Evolutionary conservation across 2,113 vertebrate species (phyloP).

Genomic region (Tenebrosternarchus preto): DNA sequence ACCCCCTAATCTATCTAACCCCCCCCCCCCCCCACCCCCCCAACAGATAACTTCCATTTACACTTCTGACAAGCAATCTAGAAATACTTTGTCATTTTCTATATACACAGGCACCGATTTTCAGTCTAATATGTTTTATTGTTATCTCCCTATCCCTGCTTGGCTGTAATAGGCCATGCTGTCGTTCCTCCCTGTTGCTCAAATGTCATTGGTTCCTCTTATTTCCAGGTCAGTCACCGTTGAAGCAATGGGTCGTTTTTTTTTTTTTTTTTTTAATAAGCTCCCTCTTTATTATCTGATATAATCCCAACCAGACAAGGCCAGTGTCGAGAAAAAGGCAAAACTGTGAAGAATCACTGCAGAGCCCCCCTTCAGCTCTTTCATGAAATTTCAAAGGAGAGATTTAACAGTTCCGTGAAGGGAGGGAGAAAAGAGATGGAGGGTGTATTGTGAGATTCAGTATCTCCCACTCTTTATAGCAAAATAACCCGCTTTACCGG

Average conservation of each 20-base stretch:
- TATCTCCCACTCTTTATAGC: slow-evolving; percentile 5
- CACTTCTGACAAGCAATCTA: background rate
- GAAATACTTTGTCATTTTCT: background rate
- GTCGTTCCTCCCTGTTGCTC: background rate
- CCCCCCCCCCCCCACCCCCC: background rate
- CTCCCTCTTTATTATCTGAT: slow-evolving; percentile 27
- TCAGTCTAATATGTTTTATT: background rate
- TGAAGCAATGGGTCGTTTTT: background rate
- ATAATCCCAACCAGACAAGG: slow-evolving; percentile 43
- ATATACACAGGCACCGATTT: slow-evolving; percentile 4
- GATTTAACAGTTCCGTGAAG: slow-evolving; percentile 38
- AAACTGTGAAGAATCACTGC: slow-evolving; percentile 18
- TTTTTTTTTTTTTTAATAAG: slow-evolving; percentile 30
- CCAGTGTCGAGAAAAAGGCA: background rate
- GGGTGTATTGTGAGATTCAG: slow-evolving; percentile 15
- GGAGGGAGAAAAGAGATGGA: slow-evolving; percentile 19
- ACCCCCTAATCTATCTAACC: too few relatives aligned
- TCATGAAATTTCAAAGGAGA: slow-evolving; percentile 35
- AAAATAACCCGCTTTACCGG: slow-evolving; percentile 27
- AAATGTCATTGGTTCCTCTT: background rate
- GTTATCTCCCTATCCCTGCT: background rate
- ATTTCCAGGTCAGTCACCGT: background rate
- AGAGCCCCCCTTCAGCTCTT: slow-evolving; percentile 29
- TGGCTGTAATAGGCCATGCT: background rate
- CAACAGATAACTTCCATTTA: background rate